Evolutionary conservation across 2,113 vertebrate species (phyloP).

Genomic region (Lonchura striata): DNA sequence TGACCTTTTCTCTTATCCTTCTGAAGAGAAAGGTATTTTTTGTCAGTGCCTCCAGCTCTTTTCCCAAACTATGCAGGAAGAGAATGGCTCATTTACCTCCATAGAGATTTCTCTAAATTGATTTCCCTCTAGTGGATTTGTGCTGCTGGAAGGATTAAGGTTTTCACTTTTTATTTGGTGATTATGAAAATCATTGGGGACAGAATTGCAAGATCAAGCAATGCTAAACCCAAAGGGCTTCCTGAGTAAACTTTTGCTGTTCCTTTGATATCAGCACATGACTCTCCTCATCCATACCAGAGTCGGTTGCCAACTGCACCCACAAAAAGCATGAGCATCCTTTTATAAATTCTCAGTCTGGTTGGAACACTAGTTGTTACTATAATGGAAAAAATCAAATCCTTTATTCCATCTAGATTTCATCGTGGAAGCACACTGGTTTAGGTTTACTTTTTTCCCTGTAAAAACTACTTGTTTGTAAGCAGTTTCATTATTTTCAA

Average conservation of each 20-base stretch:
- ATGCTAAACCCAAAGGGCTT: not conserved
- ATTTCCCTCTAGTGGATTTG: not conserved
- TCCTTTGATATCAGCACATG: not conserved
- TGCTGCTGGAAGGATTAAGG: conserved; percentile 9
- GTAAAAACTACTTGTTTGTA: not conserved
- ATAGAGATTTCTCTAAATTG: not conserved
- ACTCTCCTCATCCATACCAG: not conserved
- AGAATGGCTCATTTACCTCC: not conserved
- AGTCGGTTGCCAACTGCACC: not conserved
- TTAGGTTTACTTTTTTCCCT: not conserved
- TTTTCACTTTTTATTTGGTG: not conserved
- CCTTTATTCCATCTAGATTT: not conserved
- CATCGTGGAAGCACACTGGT: not conserved
- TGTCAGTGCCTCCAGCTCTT: not conserved
- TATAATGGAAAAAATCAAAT: not conserved
- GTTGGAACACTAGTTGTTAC: not conserved
- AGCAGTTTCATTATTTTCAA: not conserved
- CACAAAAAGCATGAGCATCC: not conserved
- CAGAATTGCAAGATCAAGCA: not conserved
- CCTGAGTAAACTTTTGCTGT: not conserved
- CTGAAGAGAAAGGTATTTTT: not conserved
- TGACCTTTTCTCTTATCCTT: not conserved
- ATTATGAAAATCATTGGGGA: not conserved
- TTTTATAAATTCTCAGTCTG: not conserved
- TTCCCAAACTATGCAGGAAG: not conserved